Conservation (phyloP, 2,888 invertebrate species). For the Homarus gammarus region DNA sequence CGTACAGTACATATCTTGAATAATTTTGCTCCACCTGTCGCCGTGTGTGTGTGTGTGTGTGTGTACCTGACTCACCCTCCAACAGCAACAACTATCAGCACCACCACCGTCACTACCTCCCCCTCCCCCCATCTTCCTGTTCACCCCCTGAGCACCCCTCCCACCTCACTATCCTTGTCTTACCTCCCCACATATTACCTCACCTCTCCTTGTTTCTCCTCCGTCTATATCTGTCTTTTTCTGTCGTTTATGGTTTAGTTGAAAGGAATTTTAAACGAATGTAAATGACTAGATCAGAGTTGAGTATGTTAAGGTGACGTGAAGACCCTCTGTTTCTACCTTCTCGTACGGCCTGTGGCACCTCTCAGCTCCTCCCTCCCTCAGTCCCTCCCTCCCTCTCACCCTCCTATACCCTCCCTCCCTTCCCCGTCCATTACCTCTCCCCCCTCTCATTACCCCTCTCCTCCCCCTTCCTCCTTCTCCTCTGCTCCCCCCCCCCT, state of each 20-base stretch:
- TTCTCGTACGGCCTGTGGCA: neutral
- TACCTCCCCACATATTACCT: neutral
- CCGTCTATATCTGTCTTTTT: too few relatives aligned
- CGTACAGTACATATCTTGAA: too few relatives aligned
- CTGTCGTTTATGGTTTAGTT: too few relatives aligned
- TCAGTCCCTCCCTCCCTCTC: neutral
- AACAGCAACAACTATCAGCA: too few relatives aligned
- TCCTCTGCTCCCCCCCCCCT: neutral
- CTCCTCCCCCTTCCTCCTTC: neutral
- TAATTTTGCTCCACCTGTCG: too few relatives aligned
- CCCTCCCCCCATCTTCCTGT: neutral
- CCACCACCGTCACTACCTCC: neutral
- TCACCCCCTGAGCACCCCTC: neutral
- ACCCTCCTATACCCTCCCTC: neutral
- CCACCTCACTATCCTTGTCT: neutral
- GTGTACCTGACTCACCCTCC: too few relatives aligned
- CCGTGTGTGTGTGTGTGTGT: neutral
- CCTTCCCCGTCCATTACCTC: neutral
- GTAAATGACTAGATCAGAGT: too few relatives aligned
- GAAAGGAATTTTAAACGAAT: too few relatives aligned
- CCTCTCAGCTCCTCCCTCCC: neutral
- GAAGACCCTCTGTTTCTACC: too few relatives aligned
- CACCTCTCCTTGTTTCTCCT: too few relatives aligned
- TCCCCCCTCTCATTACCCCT: neutral
- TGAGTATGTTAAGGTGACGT: too few relatives aligned